Conservation (phyloP, 2,113 vertebrate genomes). For the Cepphus grylle region DNA sequence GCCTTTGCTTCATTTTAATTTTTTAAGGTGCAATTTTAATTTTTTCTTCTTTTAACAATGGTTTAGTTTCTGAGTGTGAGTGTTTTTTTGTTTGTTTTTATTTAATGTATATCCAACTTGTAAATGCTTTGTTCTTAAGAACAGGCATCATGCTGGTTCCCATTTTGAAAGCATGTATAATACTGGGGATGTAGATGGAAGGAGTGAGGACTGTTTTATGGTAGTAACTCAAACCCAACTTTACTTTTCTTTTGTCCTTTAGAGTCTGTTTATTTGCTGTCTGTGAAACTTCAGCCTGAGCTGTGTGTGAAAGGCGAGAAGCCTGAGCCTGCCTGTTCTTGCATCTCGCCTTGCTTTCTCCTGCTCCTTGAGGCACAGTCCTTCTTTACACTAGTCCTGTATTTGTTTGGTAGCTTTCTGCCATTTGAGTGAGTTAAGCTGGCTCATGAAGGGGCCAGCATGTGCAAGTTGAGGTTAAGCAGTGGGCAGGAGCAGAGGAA, state of each 20-base stretch:
- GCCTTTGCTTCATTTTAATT: background rate
- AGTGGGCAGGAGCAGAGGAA: background rate
- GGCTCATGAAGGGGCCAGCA: background rate
- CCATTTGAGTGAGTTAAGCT: background rate
- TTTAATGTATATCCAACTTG: background rate
- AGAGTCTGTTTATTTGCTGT: background rate
- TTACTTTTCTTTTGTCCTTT: background rate
- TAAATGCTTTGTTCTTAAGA: background rate
- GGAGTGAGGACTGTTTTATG: rapidly evolving
- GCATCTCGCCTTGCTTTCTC: background rate
- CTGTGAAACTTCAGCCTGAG: background rate
- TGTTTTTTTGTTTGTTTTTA: background rate
- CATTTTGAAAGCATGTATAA: background rate
- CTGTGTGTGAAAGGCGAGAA: background rate
- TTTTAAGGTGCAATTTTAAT: background rate
- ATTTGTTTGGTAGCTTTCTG: background rate
- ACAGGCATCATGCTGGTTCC: rapidly evolving
- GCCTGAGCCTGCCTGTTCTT: background rate
- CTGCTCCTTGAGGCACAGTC: background rate
- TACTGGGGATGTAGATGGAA: background rate
- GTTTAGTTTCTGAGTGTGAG: background rate
- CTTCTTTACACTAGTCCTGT: background rate
- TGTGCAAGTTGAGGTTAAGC: background rate
- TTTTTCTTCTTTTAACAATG: background rate
- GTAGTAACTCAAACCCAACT: background rate